Evolutionary conservation across 2,888 invertebrate genomes (phyloP), one percentile per base, ranked within the genome.

Genomic region (Pilophorus perplexus): DNA sequence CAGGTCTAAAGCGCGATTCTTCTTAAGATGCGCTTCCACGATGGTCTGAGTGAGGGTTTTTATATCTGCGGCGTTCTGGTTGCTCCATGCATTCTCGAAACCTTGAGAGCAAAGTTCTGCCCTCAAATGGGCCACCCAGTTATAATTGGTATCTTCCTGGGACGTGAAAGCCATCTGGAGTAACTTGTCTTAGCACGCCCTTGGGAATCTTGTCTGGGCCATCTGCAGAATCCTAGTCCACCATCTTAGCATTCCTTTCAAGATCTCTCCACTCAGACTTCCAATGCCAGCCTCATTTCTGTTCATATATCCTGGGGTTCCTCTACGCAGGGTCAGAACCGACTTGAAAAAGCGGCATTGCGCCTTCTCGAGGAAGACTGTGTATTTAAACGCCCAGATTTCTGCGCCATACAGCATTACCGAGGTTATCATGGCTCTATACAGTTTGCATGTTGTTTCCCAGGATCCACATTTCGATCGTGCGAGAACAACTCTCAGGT

Each of bases 311-410:
- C 16, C 14, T 1, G 60, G 60, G 6, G 60, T 60, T 8, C 42
- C 3, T 10, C 6, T 25, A 1, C 42, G 14, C 18, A 60, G 2
- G 16, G 23, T 5, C 6, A 60, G 60, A 16, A 44, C 10, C n/a
- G 18, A 42, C 16, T 60, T 60, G n/a, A 60, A 22, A 22, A 40
- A 40, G n/a, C n/a, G n/a, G 12, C 18, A 23, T 16, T 60, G 60
- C 6, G 25, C 10, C 16, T 20, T 23, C 18, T 60, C 60, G 22
- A 60, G 5, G 10, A 22, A 2, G 1, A 42, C 60, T 12, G 4
- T 5, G 16, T 60, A 60, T 14, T 27, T 40, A 10, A 40, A 23
- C 6, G 23, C 44, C 60, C 60, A 60, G 5, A 60, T 18, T 44
- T 60, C 60, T 4, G 27, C 23, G 1, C 40, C 42, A 10, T 60